Base-by-base conservation (phyloP, 2,888 invertebrate species). In the Crematogaster levior region DNA sequence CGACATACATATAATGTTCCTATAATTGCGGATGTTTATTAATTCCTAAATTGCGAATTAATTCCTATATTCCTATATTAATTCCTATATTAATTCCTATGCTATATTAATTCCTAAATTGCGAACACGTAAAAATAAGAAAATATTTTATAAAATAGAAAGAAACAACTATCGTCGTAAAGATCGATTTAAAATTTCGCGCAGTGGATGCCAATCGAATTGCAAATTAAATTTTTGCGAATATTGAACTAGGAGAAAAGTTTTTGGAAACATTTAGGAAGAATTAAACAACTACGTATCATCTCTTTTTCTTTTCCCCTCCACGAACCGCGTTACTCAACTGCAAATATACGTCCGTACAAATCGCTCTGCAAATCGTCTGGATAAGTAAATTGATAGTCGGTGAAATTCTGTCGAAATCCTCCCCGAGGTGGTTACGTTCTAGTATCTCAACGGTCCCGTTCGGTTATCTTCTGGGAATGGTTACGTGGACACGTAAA, bases 311-410 rank as follows among this genome's bases (percentile, higher is more conserved):
- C 48, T 12, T 34, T n/a, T 15, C 34, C 7, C 30, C 18, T 15
- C 34, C 40, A 15, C 37, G 37, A 12, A 53, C 2, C 37, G 15
- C 24, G 24, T 34, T 18, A 21, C 0, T 34, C 34, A 34, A 53
- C 51, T 24, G 43, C 30, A 12, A 48, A 24, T 74, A 24, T 24
- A 27, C 24, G 12, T 27, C 48, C 24, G 24, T 51, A 27, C 15
- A 65, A 75, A 65, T 75, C 51, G 63, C 51, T 37, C 40, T 7
- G 24, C 12, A 63, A 75, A 63, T 75, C 51, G 40, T 53, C 53
- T 15, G 27, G 40, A 40, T 21, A 34, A 24, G 3, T 51, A 30
- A 40, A 65, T 65, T 53, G 27, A 53, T 60, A n/a, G 51, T 46
- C 37, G 63, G 75, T 24, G 37, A 63, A 63, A 75, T 63, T 75